A percentile compares a stretch with the other conserved stretches of the same genome.
Evolutionary conservation across 2,888 invertebrate species (phyloP).

Genomic region (Achlya flavicornis): DNA sequence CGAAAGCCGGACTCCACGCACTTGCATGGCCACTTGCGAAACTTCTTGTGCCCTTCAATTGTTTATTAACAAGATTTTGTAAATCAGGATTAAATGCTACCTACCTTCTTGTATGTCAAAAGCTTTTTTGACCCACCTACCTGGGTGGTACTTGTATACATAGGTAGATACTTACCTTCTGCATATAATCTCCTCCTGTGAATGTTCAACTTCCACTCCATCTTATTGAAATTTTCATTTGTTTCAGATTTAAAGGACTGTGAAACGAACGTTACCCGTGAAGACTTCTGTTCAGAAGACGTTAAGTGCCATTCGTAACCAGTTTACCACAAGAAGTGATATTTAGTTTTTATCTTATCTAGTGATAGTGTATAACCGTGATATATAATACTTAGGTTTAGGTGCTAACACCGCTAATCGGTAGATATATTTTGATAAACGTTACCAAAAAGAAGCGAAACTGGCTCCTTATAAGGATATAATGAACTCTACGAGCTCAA

Average conservation of each 20-base stretch:
- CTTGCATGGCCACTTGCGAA: conserved; percentile 54
- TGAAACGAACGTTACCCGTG: conserved; percentile 69
- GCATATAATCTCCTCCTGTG: no score
- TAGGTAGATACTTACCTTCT: neutral
- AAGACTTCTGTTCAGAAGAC: conserved; percentile 72
- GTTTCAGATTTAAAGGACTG: conserved; percentile 53
- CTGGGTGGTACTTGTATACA: no score
- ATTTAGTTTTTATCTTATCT: conserved; percentile 69
- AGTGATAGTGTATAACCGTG: conserved; percentile 75
- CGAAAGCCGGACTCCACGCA: conserved; percentile 59
- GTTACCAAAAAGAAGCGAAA: conserved; percentile 80
- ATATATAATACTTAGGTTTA: conserved; percentile 68
- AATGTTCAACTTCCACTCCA: neutral
- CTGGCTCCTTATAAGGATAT: conserved; percentile 83
- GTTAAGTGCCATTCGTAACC: conserved; percentile 80
- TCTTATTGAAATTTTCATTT: conserved; percentile 40
- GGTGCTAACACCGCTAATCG: conserved; percentile 63
- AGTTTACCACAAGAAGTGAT: conserved; percentile 81
- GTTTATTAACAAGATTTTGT: conserved; percentile 37
- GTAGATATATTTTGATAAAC: conserved; percentile 56
- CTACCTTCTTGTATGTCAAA: neutral
- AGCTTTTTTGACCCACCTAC: neutral
- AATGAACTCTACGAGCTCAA: conserved; percentile 71
- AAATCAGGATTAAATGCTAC: conserved; percentile 10
- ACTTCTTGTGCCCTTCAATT: conserved; percentile 59